Evolutionary conservation across 2,113 vertebrate species (phyloP).

Genomic region (rabbit (Oryctolagus cuniculus)): DNA sequence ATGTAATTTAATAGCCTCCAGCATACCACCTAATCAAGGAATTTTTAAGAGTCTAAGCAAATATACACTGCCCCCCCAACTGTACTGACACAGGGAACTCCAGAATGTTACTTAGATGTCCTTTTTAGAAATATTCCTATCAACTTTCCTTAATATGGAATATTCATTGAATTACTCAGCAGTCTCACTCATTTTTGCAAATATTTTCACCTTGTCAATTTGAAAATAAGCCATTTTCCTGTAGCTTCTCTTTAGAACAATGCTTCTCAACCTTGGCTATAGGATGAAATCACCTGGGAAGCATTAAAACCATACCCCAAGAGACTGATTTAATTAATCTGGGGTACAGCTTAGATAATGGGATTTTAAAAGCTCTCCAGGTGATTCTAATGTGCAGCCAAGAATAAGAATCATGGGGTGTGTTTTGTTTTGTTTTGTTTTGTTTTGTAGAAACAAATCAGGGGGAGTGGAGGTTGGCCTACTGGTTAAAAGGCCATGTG

Average conservation of each 20-base stretch:
- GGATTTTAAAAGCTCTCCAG: constrained; percentile 56
- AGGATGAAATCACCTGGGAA: constrained; percentile 25
- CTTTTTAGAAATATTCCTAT: background rate
- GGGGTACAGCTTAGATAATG: constrained; percentile 53
- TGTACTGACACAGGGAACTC: background rate
- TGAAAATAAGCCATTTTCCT: constrained; percentile 10
- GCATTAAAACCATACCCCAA: constrained; percentile 5
- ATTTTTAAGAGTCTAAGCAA: constrained; percentile 11
- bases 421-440: too few relatives aligned
- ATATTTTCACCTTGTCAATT: background rate
- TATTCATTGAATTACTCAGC: background rate
- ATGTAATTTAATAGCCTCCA: background rate
- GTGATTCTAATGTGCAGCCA: constrained; percentile 29
- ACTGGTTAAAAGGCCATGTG: too few relatives aligned
- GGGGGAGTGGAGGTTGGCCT: too few relatives aligned
- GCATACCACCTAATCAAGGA: constrained; percentile 25
- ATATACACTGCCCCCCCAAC: background rate
- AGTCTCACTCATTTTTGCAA: constrained; percentile 21
- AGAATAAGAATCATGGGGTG: background rate
- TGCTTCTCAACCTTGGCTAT: background rate
- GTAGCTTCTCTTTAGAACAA: constrained; percentile 24
- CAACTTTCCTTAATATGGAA: background rate
- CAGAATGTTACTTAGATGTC: background rate
- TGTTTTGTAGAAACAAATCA: background rate
- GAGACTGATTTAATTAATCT: constrained; percentile 63